A percentile compares a stretch with the other conserved stretches of the same genome.
These are phyloP conservation scores for Atrichornis clamosus DNA, from an alignment of 2,113 vertebrate genomes.

Conservation along the genomic window DNA sequence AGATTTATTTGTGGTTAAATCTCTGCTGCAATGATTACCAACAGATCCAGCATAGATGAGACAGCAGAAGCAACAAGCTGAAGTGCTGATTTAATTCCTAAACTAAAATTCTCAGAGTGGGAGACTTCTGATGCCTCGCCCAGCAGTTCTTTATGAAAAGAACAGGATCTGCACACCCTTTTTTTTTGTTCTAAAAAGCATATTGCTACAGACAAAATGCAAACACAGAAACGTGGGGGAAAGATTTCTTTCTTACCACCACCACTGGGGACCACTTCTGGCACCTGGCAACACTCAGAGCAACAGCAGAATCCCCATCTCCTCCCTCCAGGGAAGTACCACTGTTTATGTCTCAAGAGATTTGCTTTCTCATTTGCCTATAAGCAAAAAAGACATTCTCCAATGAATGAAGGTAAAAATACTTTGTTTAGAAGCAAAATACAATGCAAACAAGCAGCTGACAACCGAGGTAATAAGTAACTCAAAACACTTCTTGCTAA, in stretches of 20 bases:
- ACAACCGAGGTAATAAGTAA: not conserved
- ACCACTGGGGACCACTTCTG: slow-evolving; percentile 37
- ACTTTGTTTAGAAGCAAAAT: slow-evolving; percentile 21
- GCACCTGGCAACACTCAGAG: slow-evolving; percentile 49
- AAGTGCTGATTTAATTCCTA: not conserved
- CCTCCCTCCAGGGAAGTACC: slow-evolving; percentile 25
- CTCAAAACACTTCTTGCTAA: not conserved
- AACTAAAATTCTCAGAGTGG: not conserved
- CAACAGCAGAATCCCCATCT: slow-evolving; percentile 41
- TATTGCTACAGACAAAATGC: not conserved
- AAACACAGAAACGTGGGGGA: not conserved
- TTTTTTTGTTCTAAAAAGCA: not conserved
- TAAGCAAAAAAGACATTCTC: slow-evolving; percentile 53
- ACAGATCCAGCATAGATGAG: not conserved
- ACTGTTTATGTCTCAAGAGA: slow-evolving; percentile 44
- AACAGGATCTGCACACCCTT: not conserved
- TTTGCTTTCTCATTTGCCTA: slow-evolving; percentile 54
- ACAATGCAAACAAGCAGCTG: slow-evolving; percentile 22
- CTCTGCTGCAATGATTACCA: not conserved
- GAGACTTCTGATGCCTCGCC: not conserved
- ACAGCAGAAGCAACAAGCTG: not conserved
- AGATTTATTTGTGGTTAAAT: not conserved
- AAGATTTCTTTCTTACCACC: slow-evolving; percentile 48
- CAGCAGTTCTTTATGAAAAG: not conserved
- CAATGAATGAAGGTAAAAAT: not conserved